Conservation (phyloP, 1,140 invertebrate genomes). For the Pseudomyrmex pallidus region DNA sequence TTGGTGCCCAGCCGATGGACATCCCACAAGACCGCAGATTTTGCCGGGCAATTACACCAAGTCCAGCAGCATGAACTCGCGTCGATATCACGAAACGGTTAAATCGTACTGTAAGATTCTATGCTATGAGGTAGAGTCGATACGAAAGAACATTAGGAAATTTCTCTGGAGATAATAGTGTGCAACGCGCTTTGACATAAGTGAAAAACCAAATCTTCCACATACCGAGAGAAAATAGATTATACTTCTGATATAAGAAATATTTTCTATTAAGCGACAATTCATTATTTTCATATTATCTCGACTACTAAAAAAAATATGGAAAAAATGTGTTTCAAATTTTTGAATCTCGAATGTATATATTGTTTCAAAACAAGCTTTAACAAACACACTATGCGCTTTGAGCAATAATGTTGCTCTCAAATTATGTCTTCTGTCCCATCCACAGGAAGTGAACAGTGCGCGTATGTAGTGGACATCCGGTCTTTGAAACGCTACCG, state of each 20-base stretch:
- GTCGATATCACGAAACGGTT: not conserved
- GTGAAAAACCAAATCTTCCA: conserved; percentile 11
- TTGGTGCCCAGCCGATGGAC: not conserved
- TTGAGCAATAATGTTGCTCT: conserved; percentile 29
- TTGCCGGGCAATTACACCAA: conserved; percentile 19
- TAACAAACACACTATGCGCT: conserved; percentile 19
- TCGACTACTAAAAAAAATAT: not conserved
- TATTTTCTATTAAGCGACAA: not conserved
- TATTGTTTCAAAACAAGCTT: not conserved
- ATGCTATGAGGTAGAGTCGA: not conserved
- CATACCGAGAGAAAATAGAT: not conserved
- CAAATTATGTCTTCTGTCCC: conserved; percentile 44
- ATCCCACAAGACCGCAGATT: conserved; percentile 20
- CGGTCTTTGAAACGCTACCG: conserved; percentile 51
- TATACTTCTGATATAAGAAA: not conserved
- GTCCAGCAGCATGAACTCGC: not conserved
- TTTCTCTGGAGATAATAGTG: not conserved
- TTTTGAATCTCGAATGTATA: not conserved
- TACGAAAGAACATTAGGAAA: not conserved
- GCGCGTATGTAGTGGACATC: conserved; percentile 48
- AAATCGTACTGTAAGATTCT: not conserved
- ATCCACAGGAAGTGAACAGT: conserved; percentile 50
- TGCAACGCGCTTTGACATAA: not conserved
- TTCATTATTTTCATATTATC: not conserved
- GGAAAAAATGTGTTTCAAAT: not conserved